Evolutionary conservation across 2,888 invertebrate genomes (phyloP).

Genomic region (Ferrisia virgata): DNA sequence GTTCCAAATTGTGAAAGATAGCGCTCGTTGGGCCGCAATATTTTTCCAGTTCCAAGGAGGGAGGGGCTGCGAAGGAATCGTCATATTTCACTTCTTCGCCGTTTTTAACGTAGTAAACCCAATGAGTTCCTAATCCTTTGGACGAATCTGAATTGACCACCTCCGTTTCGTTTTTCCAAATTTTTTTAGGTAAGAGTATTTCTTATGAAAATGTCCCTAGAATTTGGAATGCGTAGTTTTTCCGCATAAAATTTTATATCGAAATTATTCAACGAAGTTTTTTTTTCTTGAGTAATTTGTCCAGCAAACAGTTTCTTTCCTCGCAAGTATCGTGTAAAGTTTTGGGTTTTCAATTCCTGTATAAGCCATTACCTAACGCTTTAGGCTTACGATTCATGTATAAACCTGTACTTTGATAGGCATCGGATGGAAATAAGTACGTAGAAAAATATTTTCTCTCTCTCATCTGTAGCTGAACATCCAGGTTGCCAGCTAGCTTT

Average conservation of each 20-base stretch:
- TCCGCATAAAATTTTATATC: not conserved
- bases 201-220: constrained; percentile 33
- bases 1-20: constrained; percentile 43
- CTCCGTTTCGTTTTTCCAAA: not conserved
- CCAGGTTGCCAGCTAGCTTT: too few relatives aligned
- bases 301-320: not conserved
- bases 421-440: too few relatives aligned
- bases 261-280: constrained; percentile 23
- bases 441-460: too few relatives aligned
- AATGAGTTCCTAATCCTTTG: not conserved
- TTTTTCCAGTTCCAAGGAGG: constrained; percentile 49
- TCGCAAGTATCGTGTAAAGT: not conserved
- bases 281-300: not conserved
- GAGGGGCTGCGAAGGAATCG: constrained; percentile 53
- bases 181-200: not conserved
- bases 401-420: not conserved
- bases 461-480: too few relatives aligned
- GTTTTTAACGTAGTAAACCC: not conserved
- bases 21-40: not conserved
- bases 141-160: not conserved
- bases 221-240: not conserved
- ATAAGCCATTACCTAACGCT: not conserved
- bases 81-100: not conserved
- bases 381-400: not conserved
- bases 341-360: not conserved